Percentiles rank a stretch among this genome's conserved stretches.
Evolutionary conservation across 2,797 vertebrate genomes (phyloP).

Genomic region (Enteromius afrohamiltoni): DNA sequence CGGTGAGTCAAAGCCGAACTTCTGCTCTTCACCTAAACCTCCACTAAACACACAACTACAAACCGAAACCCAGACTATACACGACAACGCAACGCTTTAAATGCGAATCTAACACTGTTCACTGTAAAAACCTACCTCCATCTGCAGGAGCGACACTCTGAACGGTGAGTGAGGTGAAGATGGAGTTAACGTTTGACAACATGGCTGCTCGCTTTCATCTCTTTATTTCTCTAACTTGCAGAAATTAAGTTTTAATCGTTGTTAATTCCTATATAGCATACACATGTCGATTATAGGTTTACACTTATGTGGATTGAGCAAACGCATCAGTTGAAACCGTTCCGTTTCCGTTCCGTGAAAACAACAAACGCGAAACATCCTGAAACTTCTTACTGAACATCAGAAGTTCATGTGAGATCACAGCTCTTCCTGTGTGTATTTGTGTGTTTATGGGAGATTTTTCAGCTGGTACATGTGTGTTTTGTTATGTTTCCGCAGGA

Average conservation of each 20-base stretch:
- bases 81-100: background rate
- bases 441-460: background rate
- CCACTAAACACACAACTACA: background rate
- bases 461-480: background rate
- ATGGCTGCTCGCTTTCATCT: conserved; percentile 52
- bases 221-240: background rate
- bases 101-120: background rate
- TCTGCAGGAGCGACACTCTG: conserved; percentile 16
- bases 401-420: background rate
- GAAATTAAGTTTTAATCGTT: background rate
- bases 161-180: background rate
- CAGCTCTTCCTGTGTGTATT: background rate
- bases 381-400: background rate
- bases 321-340: background rate
- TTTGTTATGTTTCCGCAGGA: conserved; percentile 26
- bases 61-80: background rate
- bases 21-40: background rate
- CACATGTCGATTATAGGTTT: background rate
- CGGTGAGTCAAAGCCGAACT: conserved; percentile 52
- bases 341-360: conserved; percentile 5
- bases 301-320: background rate
- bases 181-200: conserved; percentile 46
- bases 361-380: conserved; percentile 28
- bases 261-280: background rate
- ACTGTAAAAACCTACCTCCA: background rate